These are phyloP conservation scores for Hemicrepidius hirtus DNA, from an alignment of 2,888 invertebrate species.

Conservation along the genomic window DNA sequence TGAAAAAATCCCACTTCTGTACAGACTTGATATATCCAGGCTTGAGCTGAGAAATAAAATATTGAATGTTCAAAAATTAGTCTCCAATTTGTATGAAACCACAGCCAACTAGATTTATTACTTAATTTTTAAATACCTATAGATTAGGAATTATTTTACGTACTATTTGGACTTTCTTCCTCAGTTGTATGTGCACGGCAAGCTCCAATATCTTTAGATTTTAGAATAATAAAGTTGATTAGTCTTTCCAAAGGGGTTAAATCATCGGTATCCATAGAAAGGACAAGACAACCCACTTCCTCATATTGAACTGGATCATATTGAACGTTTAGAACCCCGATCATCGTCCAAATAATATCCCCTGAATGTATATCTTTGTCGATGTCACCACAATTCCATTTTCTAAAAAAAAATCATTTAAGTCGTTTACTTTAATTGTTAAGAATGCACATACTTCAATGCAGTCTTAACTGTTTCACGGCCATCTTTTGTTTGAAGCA, in stretches of 20 bases:
- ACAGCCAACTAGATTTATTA: no score
- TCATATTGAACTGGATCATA: constrained; percentile 12
- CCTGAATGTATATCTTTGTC: constrained; percentile 22
- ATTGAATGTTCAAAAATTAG: no score
- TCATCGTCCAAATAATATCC: constrained; percentile 26
- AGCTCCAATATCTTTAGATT: constrained; percentile 16
- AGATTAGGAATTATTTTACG: neutral
- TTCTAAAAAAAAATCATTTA: constrained; percentile 13
- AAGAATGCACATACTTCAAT: constrained; percentile 29
- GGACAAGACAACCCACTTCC: constrained; percentile 4
- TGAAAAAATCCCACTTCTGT: constrained; percentile 20
- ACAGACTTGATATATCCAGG: constrained; percentile 28
- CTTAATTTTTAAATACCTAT: no score
- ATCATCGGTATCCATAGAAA: neutral
- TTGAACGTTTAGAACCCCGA: constrained; percentile 4
- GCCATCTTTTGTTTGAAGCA: constrained; percentile 34
- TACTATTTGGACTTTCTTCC: neutral
- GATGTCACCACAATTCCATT: constrained; percentile 33
- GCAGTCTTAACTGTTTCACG: constrained; percentile 30
- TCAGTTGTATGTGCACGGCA: no score
- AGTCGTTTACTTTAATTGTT: constrained; percentile 4
- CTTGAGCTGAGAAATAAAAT: neutral
- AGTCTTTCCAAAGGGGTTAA: neutral
- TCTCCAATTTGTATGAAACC: no score
- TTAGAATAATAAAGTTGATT: constrained; percentile 9